Evolutionary conservation across 1,140 invertebrate genomes (phyloP).

Genomic region (Drosophila funebris): DNA sequence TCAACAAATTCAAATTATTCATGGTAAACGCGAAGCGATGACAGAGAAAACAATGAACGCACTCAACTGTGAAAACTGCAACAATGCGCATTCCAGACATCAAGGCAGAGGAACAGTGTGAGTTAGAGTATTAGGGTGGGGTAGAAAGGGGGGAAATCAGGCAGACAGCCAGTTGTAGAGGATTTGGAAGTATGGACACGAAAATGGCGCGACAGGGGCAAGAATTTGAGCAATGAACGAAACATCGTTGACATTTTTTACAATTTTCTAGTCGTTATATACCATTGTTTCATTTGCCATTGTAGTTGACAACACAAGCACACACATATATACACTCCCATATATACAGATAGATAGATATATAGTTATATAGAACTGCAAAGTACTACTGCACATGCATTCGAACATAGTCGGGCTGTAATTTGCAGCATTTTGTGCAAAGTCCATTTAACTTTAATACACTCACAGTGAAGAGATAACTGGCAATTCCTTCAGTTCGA

Average conservation of each 20-base stretch:
- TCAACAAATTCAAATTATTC: slow-evolving; percentile 75
- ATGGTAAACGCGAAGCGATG: slow-evolving; percentile 73
- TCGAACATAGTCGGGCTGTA: slow-evolving; percentile 28
- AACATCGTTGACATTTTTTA: slow-evolving; percentile 76
- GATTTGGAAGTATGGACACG: slow-evolving; percentile 18
- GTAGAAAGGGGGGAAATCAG: background rate
- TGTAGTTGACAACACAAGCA: slow-evolving; percentile 24
- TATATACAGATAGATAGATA: slow-evolving; percentile 22
- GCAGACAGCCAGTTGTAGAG: background rate
- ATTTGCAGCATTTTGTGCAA: slow-evolving; percentile 71
- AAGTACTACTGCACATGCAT: background rate
- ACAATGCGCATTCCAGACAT: slow-evolving; percentile 70
- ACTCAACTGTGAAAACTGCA: slow-evolving; percentile 77
- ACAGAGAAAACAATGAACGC: slow-evolving; percentile 76
- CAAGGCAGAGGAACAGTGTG: background rate
- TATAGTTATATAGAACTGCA: slow-evolving; percentile 10
- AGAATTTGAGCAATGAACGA: slow-evolving; percentile 68
- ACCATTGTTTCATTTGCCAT: slow-evolving; percentile 71
- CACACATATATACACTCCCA: slow-evolving; percentile 4
- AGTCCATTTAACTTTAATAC: slow-evolving; percentile 79
- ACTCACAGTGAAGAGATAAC: slow-evolving; percentile 46
- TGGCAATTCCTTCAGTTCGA: slow-evolving; percentile 5
- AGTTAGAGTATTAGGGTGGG: background rate
- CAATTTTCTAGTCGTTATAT: slow-evolving; percentile 81
- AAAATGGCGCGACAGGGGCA: slow-evolving; percentile 63